Evolutionary conservation across 2,797 vertebrate genomes (phyloP).

Genomic region (Urosaurus nigricauda): DNA sequence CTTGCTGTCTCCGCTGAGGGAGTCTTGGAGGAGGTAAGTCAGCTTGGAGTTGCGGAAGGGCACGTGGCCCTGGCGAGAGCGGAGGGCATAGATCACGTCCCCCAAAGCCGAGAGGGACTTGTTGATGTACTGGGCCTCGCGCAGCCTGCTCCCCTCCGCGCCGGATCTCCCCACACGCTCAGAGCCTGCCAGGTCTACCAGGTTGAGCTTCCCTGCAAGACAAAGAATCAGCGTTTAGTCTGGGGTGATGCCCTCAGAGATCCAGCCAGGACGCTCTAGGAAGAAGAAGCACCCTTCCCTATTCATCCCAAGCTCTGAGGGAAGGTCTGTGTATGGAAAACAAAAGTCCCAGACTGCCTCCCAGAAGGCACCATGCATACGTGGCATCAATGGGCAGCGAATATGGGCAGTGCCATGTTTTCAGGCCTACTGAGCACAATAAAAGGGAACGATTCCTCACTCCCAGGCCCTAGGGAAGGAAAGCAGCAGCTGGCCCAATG

Average conservation of each 20-base stretch:
- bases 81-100: conserved; percentile 93
- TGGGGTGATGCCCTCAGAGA: too few species aligned
- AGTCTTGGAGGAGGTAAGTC: conserved; percentile 97
- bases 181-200: conserved; percentile 95
- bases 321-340: too few species aligned
- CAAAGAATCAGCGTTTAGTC: neutral
- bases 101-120: conserved; percentile 93
- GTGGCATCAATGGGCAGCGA: neutral
- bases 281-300: neutral
- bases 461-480: neutral
- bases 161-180: conserved; percentile 94
- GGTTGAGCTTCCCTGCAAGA: conserved; percentile 90
- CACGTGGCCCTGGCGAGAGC: conserved; percentile 90
- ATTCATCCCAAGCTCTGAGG: neutral
- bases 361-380: neutral
- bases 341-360: too few species aligned
- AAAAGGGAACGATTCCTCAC: neutral
- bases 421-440: too few species aligned
- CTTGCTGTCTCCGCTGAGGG: conserved; percentile 95
- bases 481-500: neutral
- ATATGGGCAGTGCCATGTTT: neutral
- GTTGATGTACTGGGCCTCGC: conserved; percentile 97
- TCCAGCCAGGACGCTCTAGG: neutral
- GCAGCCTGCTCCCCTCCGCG: conserved; percentile 90
- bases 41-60: conserved; percentile 98